Evolutionary conservation across 2,888 invertebrate species (phyloP).

Genomic region (Caenorhabditis becei): DNA sequence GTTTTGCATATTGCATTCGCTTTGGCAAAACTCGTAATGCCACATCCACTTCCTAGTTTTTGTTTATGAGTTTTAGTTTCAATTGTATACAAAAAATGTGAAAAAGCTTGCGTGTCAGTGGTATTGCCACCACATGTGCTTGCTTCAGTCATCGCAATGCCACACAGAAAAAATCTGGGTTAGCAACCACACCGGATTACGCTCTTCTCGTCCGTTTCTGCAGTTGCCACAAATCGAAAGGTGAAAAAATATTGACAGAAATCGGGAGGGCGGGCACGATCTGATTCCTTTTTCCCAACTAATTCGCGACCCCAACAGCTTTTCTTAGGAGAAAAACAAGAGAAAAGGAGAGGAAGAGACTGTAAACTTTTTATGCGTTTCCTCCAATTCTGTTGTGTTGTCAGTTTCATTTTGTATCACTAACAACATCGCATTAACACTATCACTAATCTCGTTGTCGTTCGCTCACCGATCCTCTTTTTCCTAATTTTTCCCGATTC

Average conservation of each 20-base stretch:
- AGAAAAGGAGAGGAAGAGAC: slow-evolving; percentile 5
- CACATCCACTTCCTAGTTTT: slow-evolving; percentile 1
- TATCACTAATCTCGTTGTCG: slow-evolving; percentile 45
- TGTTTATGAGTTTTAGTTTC: slow-evolving; percentile 41
- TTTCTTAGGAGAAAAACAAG: slow-evolving; percentile 3
- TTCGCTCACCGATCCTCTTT: slow-evolving; percentile 31
- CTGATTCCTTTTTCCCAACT: not conserved
- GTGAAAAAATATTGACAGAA: slow-evolving; percentile 32
- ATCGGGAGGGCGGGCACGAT: not conserved
- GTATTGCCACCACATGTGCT: not conserved
- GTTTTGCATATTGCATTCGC: not conserved
- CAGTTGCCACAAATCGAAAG: slow-evolving; percentile 6
- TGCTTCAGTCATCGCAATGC: slow-evolving; percentile 10
- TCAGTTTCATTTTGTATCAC: slow-evolving; percentile 57
- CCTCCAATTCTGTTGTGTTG: slow-evolving; percentile 45
- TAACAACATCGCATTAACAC: slow-evolving; percentile 40
- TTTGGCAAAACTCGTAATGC: not conserved
- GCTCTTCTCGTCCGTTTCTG: not conserved
- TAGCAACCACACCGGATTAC: slow-evolving; percentile 26
- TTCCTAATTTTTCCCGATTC: not conserved
- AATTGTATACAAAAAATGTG: slow-evolving; percentile 35
- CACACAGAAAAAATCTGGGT: slow-evolving; percentile 8
- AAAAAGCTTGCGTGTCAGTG: slow-evolving; percentile 14
- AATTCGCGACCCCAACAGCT: slow-evolving; percentile 4
- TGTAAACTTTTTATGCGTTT: slow-evolving; percentile 18